phyloP scores from a whole-genome alignment of 2,797 vertebrate genomes.

The Nannoperca obscura region DNA sequence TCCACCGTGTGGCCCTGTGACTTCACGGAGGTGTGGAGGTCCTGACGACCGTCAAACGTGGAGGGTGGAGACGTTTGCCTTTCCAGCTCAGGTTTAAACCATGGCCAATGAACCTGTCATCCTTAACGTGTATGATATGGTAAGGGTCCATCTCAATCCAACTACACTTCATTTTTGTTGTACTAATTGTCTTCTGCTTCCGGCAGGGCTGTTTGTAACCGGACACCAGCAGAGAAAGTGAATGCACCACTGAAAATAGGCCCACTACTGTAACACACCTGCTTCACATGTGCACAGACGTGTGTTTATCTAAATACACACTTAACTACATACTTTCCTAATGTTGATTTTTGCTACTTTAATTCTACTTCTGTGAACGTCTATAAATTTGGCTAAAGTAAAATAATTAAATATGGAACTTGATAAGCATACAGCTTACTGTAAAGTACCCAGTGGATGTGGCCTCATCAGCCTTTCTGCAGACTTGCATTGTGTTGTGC shows the following conservation, averaged over 20 bases:
- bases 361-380: neutral
- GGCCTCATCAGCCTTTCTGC: neutral
- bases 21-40: conserved; percentile 70
- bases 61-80: conserved; percentile 77
- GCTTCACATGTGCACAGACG: conserved; percentile 25
- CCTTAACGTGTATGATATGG: conserved; percentile 97
- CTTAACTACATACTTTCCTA: neutral
- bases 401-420: neutral
- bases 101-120: conserved; percentile 98
- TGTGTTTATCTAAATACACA: neutral
- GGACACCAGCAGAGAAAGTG: conserved; percentile 23
- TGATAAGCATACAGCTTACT: too few species aligned
- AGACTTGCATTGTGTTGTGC: neutral
- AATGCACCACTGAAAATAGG: conserved; percentile 18
- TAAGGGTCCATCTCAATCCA: conserved; percentile 76
- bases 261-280: conserved; percentile 23
- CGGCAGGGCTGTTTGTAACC: neutral
- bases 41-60: conserved; percentile 58
- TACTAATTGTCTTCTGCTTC: neutral
- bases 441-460: neutral
- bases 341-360: neutral
- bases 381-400: neutral
- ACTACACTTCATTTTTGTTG: neutral
- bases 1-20: conserved; percentile 57
- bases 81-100: conserved; percentile 84